Base-by-base conservation (phyloP, 2,888 invertebrate species). In the Peribatodes rhomboidaria region DNA sequence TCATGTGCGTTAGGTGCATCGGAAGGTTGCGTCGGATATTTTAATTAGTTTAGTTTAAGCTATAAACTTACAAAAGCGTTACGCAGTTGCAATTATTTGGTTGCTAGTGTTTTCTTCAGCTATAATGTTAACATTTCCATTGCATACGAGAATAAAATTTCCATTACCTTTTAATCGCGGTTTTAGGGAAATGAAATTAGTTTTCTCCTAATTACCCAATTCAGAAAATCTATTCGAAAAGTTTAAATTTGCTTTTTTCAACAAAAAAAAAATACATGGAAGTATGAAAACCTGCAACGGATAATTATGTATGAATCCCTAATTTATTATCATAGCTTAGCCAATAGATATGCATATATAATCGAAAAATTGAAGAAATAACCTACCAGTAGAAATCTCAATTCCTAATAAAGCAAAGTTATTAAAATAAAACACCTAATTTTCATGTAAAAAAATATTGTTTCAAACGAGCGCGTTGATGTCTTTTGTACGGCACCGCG, bases 1-100 rank as follows among this genome's bases (percentile, higher is more conserved):
- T 65, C 71, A 72, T 78, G 79, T 78, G 75, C 80, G 78, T 69
- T 68, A 60, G 67, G 76, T 81, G 83, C 82, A 85, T 80, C 79
- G 78, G 78, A 81, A 84, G 81, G 79, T 79, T 81, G 78, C 82
- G 74, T 76, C 78, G 72, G 70, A 74, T 70, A 65, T 67, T 64
- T 60, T 70, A 66, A 68, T 80, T 73, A 73, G 72, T 42, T 22
- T n/a, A n/a, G 39, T 14, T 13, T 0, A 35, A 18, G 20, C 18
- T 44, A 44, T 22, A 20, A 20, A 44, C 13, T 1, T 44, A 13
- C 44, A 44, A 44, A 20, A 44, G 44, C 9, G 22, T 44, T 44
- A 20, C 20, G 44, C 20, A 13, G 20, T 22, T 44, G 13, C 20
- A 44, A 44, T 44, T 44, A 44, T 44, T 44, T 22, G 16, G 1